Evolutionary conservation across 2,797 vertebrate genomes (phyloP), one percentile per base, ranked within the genome.

Genomic region (Artibeus lituratus): DNA sequence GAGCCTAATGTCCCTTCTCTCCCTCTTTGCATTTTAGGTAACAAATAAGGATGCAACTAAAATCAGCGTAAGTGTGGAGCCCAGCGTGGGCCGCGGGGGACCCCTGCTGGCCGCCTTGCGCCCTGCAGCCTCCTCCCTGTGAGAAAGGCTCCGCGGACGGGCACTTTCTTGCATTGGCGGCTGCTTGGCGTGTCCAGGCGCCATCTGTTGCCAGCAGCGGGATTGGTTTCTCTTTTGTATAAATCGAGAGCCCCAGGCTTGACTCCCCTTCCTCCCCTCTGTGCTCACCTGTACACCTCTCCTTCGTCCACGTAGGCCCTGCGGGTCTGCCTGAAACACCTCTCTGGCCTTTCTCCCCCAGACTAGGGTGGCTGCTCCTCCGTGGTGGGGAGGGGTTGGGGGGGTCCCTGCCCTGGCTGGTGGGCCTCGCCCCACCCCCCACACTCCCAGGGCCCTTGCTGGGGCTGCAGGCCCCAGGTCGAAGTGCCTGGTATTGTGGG

Each of bases 11-110:
- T 70, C 44, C 51, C 96, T 55, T 73, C 72, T 88, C 89, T 91
- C 67, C 67, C 85, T 89, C 57, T 97, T 97, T 98, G 62, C 98
- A 80, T 98, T 99, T 81, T 97, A 99, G 99, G 99, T 98, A 90
- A 98, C 98, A 53, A 98, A 96, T 96, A 99, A 98, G 97, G 99
- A 99, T 96, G 99, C 99, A 94, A 99, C 99, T 65, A 99, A 99
- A 98, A 99, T 99, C 98, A 99, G 99, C 62, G 99, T 99, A 99
- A 99, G 99, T 99, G 97, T 91, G 87, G 90, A 77, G 96, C 26
- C 81, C 95, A 62, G 90, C 77, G 42, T 49, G 93, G 92, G 76
- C 95, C 76, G 85, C 89, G 91, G 82, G 95, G 47, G 97, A 90
- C 97, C 97, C 97, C 97, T 97, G 88, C 88, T 65, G 97, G 97